Evolutionary conservation across 2,113 vertebrate genomes (phyloP), one percentile per base, ranked within the genome.

Genomic region (Tychaedon coryphoeus): DNA sequence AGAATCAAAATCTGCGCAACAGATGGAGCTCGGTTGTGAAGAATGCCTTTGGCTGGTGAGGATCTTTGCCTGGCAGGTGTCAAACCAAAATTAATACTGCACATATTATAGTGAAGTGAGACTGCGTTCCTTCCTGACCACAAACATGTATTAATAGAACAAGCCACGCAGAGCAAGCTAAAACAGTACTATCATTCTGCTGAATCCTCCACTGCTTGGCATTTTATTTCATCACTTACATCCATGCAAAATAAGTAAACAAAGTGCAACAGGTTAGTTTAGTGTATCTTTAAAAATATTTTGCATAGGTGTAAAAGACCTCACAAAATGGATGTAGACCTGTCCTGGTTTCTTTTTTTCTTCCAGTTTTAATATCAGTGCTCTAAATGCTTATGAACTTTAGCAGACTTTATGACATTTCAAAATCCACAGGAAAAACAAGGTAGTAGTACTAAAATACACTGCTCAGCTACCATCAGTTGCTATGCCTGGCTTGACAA

Each of bases 61-160:
- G 77, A 92, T 91, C 73, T 92, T 76, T 76, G 91, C 84, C 76
- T 96, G 92, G 92, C 94, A 97, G 93, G 95, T 96, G 92, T 96
- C 88, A 96, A 96, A 93, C 86, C 94, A 93, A 96, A 94, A 96
- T 95, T 95, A 97, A 96, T 94, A 65, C 79, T 93, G 91, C 79
- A 87, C 50, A 88, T 94, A 95, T 69, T 94, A 91, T 31, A 95
- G 91, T 2, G 0, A 94, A 94, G 86, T 87, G 88, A 95, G 92
- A 88, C 82, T 38, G 65, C 16, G 0, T 88, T 96, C 90, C 75
- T 96, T 84, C 36, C 92, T 74, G 88, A 93, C 94, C 95, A 92
- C 86, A 84, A 88, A 84, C 25, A 33, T 83, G 40, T 93, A 96
- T 92, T 92, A 95, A 97, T 95, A 96, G 94, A 93, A 95, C 65